Evolutionary conservation across 2,113 vertebrate genomes (phyloP), one percentile per base, ranked within the genome.

Genomic region (Tachuris rubrigastra): DNA sequence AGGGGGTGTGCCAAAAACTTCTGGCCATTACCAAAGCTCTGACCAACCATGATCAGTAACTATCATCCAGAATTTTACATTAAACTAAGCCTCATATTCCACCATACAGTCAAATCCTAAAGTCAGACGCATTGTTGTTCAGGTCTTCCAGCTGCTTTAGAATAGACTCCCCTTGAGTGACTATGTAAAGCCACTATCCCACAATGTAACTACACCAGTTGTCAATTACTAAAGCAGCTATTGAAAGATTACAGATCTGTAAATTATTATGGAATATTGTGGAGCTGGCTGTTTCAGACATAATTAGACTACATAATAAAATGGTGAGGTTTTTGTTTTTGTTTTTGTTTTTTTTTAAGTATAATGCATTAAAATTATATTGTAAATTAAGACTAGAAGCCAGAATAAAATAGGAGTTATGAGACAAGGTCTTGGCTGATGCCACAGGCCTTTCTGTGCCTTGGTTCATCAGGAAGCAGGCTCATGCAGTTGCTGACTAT

Each of bases 211-310:
- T 11, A 28, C 25, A 28, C 17, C 37, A 28, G 99, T 99, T 63
- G 99, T 99, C 77, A 99, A 99, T 96, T 99, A 99, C 95, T 99
- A 99, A 97, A 99, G 99, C 95, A 99, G 99, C 97, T 99, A 99
- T 97, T 99, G 99, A 97, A 99, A 99, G 97, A 99, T 99, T 96
- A 99, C 99, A 44, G 99, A 99, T 97, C 97, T 99, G 33, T 99
- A 99, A 99, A 99, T 99, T 91, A 98, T 99, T 90, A 99, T 99
- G 98, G 98, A 99, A 87, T 99, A 99, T 92, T 99, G 98, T 52
- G 98, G 98, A 37, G 98, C 98, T 49, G 99, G 98, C 52, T 35
- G 98, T 99, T 80, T 99, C 98, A 3, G 98, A 99, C 97, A 99
- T 99, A 95, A 99, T 99, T 96, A 98, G 99, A 93, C 97, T 99